Evolutionary conservation across 1,140 invertebrate genomes (phyloP).

Genomic region (Drosophila takahashii): DNA sequence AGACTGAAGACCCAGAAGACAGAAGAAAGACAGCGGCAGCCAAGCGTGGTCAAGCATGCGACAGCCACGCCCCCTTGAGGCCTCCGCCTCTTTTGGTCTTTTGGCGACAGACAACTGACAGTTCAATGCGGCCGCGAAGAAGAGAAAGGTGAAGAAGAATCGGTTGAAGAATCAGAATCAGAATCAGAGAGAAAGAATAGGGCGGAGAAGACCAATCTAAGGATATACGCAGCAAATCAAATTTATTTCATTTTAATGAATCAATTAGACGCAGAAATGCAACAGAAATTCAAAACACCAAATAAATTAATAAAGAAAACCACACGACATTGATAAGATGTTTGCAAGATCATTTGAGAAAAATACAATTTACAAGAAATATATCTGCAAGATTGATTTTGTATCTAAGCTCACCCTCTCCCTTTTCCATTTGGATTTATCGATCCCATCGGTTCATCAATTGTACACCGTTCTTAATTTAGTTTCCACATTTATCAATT

Average conservation of each 20-base stretch:
- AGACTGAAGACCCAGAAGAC: slow-evolving; percentile 22
- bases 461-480: slow-evolving; percentile 8
- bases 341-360: too few relatives aligned
- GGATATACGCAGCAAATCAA: slow-evolving; percentile 43
- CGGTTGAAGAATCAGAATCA: neutral
- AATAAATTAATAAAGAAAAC: slow-evolving; percentile 3
- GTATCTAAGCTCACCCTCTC: too few relatives aligned
- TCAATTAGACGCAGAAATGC: slow-evolving; percentile 56
- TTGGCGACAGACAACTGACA: slow-evolving; percentile 50
- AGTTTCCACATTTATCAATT: slow-evolving; percentile 35
- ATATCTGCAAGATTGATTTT: too few relatives aligned
- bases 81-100: neutral
- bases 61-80: slow-evolving; percentile 47
- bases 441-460: slow-evolving; percentile 26
- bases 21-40: slow-evolving; percentile 58
- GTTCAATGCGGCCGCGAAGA: slow-evolving; percentile 53
- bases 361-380: too few relatives aligned
- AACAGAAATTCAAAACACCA: slow-evolving; percentile 2
- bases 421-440: slow-evolving; percentile 6
- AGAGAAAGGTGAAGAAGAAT: slow-evolving; percentile 5
- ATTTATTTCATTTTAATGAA: slow-evolving; percentile 68
- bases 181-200: slow-evolving; percentile 29
- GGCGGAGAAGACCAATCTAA: slow-evolving; percentile 42
- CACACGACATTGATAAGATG: slow-evolving; percentile 43
- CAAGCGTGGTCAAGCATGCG: slow-evolving; percentile 66